phyloP scores from a whole-genome alignment of 2,797 vertebrate genomes.

The Malacoctenus gilli region DNA sequence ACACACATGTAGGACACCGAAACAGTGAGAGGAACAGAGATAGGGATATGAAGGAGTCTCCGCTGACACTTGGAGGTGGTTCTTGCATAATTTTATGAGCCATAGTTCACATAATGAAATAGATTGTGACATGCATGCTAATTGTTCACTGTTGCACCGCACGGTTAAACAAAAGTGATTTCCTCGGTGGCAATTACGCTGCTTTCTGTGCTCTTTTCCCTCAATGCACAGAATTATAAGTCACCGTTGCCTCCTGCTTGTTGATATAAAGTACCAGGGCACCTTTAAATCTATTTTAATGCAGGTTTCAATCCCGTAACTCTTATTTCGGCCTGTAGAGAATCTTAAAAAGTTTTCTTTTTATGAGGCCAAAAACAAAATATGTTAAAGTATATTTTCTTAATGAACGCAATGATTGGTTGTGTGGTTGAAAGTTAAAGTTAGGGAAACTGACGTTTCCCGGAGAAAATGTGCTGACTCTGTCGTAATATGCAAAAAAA shows the following conservation, averaged over 20 bases:
- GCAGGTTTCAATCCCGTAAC: neutral
- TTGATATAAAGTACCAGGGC: neutral
- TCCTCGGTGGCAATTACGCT: conserved; percentile 24
- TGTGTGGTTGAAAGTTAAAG: no score
- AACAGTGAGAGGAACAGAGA: conserved; percentile 62
- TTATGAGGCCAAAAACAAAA: neutral
- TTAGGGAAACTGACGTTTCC: no score
- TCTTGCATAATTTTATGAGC: conserved; percentile 64
- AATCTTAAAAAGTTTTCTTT: neutral
- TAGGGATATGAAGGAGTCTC: conserved; percentile 58
- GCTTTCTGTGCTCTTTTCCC: conserved; percentile 16
- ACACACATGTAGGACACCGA: conserved; percentile 75
- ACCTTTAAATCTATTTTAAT: neutral
- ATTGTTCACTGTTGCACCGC: conserved; percentile 46
- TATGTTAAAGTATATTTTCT: no score
- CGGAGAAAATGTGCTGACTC: no score
- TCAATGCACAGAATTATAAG: neutral
- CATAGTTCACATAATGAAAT: conserved; percentile 57
- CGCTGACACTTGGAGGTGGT: conserved; percentile 48
- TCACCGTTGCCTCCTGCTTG: neutral
- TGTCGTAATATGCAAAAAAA: no score
- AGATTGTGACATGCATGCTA: conserved; percentile 63
- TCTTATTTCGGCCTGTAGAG: no score
- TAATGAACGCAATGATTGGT: no score
- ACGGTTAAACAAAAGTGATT: conserved; percentile 47